Evolutionary conservation across 1,140 invertebrate species (phyloP).

Genomic region (Chironomus tepperi): DNA sequence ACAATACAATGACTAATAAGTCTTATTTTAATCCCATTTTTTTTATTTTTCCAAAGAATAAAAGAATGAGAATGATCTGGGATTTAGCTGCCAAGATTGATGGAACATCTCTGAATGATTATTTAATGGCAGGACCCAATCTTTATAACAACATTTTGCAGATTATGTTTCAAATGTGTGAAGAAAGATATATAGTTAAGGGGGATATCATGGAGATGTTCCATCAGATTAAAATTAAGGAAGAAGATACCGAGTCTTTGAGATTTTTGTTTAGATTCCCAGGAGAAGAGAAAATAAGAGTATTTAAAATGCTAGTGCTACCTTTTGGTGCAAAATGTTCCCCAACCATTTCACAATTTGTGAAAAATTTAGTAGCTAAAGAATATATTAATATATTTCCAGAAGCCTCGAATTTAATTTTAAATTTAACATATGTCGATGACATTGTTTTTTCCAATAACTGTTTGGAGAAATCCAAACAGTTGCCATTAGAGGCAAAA

Average conservation of each 20-base stretch:
- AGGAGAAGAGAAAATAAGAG: neutral
- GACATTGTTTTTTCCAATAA: constrained; percentile 28
- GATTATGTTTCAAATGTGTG: constrained; percentile 32
- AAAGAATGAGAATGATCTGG: constrained; percentile 31
- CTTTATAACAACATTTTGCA: constrained; percentile 29
- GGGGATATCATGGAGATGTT: constrained; percentile 33
- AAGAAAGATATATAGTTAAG: constrained; percentile 29
- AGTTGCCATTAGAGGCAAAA: neutral
- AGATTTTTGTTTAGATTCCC: constrained; percentile 27
- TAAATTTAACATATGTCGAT: constrained; percentile 37
- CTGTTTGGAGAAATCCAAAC: neutral
- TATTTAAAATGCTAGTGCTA: constrained; percentile 24
- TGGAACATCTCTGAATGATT: constrained; percentile 30
- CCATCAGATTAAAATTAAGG: constrained; percentile 29
- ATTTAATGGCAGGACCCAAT: constrained; percentile 30
- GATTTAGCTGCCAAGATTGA: constrained; percentile 29
- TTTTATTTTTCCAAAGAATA: constrained; percentile 29
- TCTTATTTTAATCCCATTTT: constrained; percentile 33
- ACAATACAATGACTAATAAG: neutral
- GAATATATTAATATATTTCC: constrained; percentile 28
- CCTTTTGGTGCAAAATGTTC: constrained; percentile 27
- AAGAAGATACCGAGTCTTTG: constrained; percentile 28
- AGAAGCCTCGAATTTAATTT: constrained; percentile 30
- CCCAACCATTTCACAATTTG: constrained; percentile 26
- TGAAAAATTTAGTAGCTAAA: constrained; percentile 30